Conservation (phyloP, 2,113 vertebrate genomes). For the Mus musculus region GRCm39 chr6:93160501-93161000, state of each 20-base stretch:
- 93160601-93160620: not conserved
- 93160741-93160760: constrained; percentile 45
- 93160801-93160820: constrained; percentile 5
- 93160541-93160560: not conserved
- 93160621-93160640: not conserved
- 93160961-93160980: not conserved
- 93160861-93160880: not conserved
- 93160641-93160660: not conserved
- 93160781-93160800: not conserved
- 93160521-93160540: not conserved
- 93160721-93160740: constrained; percentile 48
- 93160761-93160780: constrained; percentile 45
- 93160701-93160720: not conserved
- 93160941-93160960: not conserved
- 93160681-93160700: constrained; percentile 49
- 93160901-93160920: not conserved
- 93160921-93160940: not conserved
- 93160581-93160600: not conserved
- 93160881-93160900: not conserved
- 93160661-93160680: constrained; percentile 61
- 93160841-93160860: not conserved
- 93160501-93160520: not conserved
- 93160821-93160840: not conserved
- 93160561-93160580: not conserved
- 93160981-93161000: not conserved